Evolutionary conservation across 2,888 invertebrate species (phyloP).

Genomic region (Balanococcus diminutus): DNA sequence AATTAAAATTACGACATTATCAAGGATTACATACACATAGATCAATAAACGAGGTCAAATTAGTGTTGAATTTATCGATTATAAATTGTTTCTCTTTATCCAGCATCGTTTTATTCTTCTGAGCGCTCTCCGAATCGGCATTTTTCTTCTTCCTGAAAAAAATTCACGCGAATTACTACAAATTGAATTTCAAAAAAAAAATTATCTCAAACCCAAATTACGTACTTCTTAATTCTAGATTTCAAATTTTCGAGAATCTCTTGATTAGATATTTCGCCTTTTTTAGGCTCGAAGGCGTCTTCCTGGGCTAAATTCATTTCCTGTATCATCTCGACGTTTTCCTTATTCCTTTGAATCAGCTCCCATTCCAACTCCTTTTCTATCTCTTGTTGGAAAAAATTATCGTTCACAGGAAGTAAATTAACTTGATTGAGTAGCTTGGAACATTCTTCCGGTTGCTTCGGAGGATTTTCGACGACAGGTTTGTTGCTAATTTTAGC

Average conservation of each 20-base stretch:
- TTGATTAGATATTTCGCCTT: background rate
- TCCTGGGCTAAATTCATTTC: background rate
- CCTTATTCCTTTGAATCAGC: conserved; percentile 8
- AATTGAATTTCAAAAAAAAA: background rate
- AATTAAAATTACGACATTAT: background rate
- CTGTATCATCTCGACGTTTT: background rate
- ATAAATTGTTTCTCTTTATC: conserved; percentile 58
- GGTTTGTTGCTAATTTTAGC: background rate
- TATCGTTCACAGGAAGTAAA: background rate
- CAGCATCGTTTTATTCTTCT: conserved; percentile 51
- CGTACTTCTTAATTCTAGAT: background rate
- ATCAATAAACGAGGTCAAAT: conserved; percentile 71
- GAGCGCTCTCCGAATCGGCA: background rate
- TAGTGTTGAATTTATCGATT: conserved; percentile 63
- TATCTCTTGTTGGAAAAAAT: background rate
- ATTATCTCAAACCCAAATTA: too few species aligned
- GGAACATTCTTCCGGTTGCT: background rate
- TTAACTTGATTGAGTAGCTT: background rate
- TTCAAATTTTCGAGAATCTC: background rate
- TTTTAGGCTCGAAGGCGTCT: background rate
- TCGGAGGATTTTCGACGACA: background rate
- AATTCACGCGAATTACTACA: background rate
- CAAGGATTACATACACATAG: conserved; percentile 64
- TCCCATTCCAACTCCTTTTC: conserved; percentile 38
- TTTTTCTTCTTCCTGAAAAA: background rate